These are phyloP conservation scores for Nomada ruficornis DNA, from an alignment of 2,888 invertebrate species.

Conservation along the genomic window DNA sequence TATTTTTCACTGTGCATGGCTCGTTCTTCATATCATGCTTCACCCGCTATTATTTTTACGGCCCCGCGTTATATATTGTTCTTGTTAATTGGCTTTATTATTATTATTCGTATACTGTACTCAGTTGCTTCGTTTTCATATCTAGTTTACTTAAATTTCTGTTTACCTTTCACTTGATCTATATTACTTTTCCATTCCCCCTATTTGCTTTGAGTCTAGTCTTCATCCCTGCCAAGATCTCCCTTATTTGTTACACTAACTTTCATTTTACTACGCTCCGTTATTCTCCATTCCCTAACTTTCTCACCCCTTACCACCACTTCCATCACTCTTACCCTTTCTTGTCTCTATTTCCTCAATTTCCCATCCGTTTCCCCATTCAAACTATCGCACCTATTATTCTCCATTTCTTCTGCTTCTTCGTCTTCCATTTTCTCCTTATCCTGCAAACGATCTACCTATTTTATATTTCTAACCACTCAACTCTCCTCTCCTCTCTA, in stretches of 20 bases:
- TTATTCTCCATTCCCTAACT: background rate
- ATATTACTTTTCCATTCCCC: background rate
- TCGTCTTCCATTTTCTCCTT: too few relatives aligned
- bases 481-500: background rate
- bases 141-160: background rate
- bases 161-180: background rate
- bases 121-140: conserved; percentile 1
- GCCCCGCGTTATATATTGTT: background rate
- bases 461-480: background rate
- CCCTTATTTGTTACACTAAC: background rate
- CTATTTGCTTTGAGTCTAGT: background rate
- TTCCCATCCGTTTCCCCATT: background rate
- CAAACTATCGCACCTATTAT: background rate
- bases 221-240: too few relatives aligned
- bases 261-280: background rate
- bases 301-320: background rate
- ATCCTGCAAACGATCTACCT: too few relatives aligned
- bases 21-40: background rate
- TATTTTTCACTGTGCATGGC: background rate
- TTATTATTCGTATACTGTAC: too few relatives aligned
- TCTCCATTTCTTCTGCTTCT: background rate
- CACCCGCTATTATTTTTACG: background rate
- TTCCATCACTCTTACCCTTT: background rate
- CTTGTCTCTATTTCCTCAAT: background rate
- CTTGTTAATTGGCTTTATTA: background rate